Evolutionary conservation across 53 echinoderm and acorn worm species (phyloP).

Genomic region (Actinopyga echinites): DNA sequence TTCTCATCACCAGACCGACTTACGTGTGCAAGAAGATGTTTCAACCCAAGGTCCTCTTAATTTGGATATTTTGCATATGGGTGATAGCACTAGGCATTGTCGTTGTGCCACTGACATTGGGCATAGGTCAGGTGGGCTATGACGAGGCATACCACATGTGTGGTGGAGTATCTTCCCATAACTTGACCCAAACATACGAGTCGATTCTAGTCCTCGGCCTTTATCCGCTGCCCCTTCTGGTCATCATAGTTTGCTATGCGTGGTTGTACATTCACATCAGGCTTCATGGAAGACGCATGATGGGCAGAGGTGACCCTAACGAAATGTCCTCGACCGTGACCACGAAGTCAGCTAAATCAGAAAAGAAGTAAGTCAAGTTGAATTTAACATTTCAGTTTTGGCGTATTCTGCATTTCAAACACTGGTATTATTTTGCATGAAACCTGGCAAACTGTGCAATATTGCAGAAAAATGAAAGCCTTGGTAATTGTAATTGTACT

Average conservation of each 20-base stretch:
- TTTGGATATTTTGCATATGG: conserved; percentile 74
- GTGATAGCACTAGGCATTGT: conserved; percentile 53
- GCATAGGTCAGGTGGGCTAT: conserved; percentile 52
- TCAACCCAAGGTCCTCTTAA: conserved; percentile 57
- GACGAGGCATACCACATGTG: conserved; percentile 57
- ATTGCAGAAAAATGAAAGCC: no score
- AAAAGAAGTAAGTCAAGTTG: conserved; percentile 16
- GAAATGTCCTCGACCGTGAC: conserved; percentile 31
- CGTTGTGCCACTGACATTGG: conserved; percentile 40
- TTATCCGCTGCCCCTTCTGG: conserved; percentile 11
- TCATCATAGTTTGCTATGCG: conserved; percentile 18
- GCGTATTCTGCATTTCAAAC: no score
- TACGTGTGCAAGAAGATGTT: conserved; percentile 58
- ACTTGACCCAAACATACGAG: conserved; percentile 28
- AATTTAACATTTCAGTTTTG: no score
- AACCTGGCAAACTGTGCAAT: no score
- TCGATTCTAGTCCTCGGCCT: conserved; percentile 16
- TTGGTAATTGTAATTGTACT: no score
- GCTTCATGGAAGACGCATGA: conserved; percentile 31
- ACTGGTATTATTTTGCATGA: no score
- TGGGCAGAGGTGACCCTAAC: conserved; percentile 19
- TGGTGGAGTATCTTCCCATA: conserved; percentile 53
- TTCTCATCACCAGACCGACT: conserved; percentile 71
- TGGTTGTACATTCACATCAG: conserved; percentile 25
- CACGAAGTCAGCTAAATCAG: conserved; percentile 16